Conservation (phyloP, 2,113 vertebrate genomes). For the Lamprotornis superbus region DNA sequence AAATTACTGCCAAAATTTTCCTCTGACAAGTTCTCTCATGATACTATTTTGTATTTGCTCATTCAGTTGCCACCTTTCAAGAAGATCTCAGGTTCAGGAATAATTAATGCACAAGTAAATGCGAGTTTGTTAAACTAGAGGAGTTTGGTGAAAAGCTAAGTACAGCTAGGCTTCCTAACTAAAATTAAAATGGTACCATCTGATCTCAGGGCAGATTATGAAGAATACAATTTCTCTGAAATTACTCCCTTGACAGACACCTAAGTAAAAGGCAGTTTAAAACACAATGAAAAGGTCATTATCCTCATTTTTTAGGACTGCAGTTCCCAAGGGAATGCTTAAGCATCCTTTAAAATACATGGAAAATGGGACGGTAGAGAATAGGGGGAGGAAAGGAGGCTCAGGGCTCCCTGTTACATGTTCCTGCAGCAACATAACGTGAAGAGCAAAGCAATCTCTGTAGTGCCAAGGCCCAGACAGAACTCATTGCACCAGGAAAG, state of each 20-base stretch:
- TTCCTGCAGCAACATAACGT: fast-evolving
- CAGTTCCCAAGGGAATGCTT: not conserved
- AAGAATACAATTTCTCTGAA: not conserved
- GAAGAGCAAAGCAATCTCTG: not conserved
- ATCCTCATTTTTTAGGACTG: not conserved
- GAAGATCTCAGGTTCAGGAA: not conserved
- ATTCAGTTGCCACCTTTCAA: not conserved
- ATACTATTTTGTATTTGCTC: not conserved
- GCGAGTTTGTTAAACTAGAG: not conserved
- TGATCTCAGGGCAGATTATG: not conserved
- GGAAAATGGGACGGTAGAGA: not conserved
- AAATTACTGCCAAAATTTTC: constrained; percentile 17
- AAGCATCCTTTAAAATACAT: not conserved
- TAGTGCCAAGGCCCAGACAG: not conserved
- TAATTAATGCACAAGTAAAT: not conserved
- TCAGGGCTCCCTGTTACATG: not conserved
- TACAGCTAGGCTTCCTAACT: not conserved
- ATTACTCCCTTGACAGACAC: not conserved
- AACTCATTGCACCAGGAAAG: not conserved
- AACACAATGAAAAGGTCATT: not conserved
- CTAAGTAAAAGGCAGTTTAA: constrained; percentile 5
- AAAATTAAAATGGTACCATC: not conserved
- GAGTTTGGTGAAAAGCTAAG: not conserved
- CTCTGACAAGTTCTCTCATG: not conserved
- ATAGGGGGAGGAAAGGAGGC: not conserved